A percentile compares a stretch with the other conserved stretches of the same genome.
Evolutionary conservation across 2,113 vertebrate species (phyloP).

Genomic region (Ptilorrhoa leucosticta): DNA sequence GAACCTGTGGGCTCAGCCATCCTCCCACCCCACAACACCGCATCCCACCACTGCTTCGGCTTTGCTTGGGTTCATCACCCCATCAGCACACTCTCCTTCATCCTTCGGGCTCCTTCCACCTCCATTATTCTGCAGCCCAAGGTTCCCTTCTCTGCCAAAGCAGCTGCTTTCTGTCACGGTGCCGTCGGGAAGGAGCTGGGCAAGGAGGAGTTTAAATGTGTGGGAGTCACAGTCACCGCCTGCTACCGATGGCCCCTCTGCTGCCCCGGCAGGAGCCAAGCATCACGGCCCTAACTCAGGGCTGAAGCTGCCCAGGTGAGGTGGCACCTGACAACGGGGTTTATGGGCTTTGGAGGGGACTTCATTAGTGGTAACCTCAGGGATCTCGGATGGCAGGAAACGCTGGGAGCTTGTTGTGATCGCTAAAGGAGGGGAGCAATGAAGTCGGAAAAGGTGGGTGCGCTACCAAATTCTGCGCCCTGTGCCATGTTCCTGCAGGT

Average conservation of each 20-base stretch:
- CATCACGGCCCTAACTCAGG: fast-evolving
- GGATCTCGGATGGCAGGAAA: background rate
- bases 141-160: background rate
- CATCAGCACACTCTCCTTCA: background rate
- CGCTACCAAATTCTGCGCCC: fast-evolving
- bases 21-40: fast-evolving
- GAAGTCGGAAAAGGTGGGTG: fast-evolving
- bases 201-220: background rate
- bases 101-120: background rate
- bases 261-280: fast-evolving
- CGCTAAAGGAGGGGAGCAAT: fast-evolving
- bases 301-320: background rate
- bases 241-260: background rate
- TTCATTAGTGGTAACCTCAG: background rate
- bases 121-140: fast-evolving
- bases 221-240: background rate
- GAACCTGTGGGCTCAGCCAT: background rate
- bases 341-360: background rate
- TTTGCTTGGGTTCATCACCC: background rate
- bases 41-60: fast-evolving
- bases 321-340: background rate
- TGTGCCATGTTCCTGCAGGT: fast-evolving
- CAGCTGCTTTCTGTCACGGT: background rate
- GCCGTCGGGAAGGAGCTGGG: fast-evolving
- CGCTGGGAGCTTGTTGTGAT: background rate